Evolutionary conservation across 2,888 invertebrate genomes (phyloP).

Genomic region (Meta bourneti): DNA sequence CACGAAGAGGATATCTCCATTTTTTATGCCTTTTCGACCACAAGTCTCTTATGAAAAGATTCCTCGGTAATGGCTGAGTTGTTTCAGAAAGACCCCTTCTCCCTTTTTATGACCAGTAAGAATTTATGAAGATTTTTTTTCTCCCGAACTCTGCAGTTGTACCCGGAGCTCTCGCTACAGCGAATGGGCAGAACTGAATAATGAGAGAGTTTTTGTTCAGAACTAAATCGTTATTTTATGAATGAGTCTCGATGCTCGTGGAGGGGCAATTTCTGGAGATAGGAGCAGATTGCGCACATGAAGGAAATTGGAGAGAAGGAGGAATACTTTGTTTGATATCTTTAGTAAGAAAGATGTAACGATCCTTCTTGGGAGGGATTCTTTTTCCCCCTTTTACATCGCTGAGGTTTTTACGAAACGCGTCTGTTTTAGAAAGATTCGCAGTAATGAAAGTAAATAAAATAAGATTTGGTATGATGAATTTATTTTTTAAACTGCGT

Average conservation of each 20-base stretch:
- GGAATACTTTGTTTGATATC: conserved; percentile 22
- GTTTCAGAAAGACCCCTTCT: conserved; percentile 54
- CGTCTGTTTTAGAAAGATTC: not conserved
- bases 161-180: conserved; percentile 34
- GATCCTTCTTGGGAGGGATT: conserved; percentile 2
- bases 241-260: conserved; percentile 43
- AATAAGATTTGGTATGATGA: not conserved
- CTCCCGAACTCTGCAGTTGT: conserved; percentile 31
- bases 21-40: conserved; percentile 10
- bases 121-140: conserved; percentile 61
- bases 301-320: conserved; percentile 35
- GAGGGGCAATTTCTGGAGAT: conserved; percentile 27
- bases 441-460: not conserved
- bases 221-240: conserved; percentile 72
- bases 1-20: not conserved
- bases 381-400: not conserved
- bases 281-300: conserved; percentile 56
- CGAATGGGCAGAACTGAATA: conserved; percentile 63
- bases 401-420: not conserved
- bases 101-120: conserved; percentile 60
- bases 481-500: not conserved
- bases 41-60: conserved; percentile 52
- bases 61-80: conserved; percentile 51
- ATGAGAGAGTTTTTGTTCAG: conserved; percentile 55
- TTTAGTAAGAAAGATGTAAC: conserved; percentile 28